Evolutionary conservation across 2,113 vertebrate genomes (phyloP).

Genomic region (Chrysemys picta): DNA sequence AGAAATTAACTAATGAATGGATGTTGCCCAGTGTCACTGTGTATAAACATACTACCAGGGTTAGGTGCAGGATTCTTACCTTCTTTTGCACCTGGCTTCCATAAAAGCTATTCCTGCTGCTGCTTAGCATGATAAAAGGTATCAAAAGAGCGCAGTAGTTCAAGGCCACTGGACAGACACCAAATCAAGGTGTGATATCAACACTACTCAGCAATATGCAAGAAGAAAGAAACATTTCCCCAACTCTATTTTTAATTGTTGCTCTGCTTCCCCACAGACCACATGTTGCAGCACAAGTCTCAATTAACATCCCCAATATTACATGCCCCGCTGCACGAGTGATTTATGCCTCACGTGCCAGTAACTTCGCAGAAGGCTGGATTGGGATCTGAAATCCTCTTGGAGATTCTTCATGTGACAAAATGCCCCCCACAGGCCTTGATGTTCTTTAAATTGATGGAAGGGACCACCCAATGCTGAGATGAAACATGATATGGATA

Average conservation of each 20-base stretch:
- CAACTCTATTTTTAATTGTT: background rate
- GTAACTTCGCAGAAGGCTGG: background rate
- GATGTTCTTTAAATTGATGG: background rate
- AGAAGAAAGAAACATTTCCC: background rate
- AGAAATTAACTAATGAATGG: background rate
- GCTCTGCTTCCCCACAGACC: background rate
- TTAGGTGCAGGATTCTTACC: background rate
- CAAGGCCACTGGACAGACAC: background rate
- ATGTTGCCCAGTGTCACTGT: background rate
- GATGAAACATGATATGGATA: background rate
- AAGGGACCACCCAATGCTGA: background rate
- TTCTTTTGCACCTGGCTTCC: background rate
- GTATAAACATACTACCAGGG: background rate
- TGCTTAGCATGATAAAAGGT: background rate
- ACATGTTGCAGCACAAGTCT: background rate
- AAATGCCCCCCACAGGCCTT: background rate
- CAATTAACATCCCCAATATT: background rate
- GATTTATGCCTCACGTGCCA: background rate
- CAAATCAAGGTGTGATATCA: rapidly evolving
- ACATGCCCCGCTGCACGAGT: background rate
- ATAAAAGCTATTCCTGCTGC: background rate
- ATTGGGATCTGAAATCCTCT: background rate
- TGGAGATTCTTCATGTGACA: background rate
- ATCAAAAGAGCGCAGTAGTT: background rate
- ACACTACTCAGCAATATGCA: background rate